Base-by-base conservation (phyloP, 2,797 vertebrate genomes). In the Leptodactylus fallax region DNA sequence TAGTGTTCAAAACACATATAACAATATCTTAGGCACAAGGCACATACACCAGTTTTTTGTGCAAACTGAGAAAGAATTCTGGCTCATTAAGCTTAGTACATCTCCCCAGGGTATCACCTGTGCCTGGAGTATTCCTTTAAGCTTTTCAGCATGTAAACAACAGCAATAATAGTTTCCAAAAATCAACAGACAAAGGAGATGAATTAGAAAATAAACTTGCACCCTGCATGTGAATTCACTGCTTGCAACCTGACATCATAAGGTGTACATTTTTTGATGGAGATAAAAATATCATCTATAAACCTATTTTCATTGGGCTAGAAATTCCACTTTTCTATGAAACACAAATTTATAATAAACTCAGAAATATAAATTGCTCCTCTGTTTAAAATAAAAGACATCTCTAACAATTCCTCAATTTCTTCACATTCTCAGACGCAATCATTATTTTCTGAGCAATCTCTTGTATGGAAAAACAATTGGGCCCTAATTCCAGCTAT, bases 371-470 rank as follows among this genome's bases (percentile, higher is more conserved):
- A 85, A 65, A 86, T 89, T 89, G 83, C 65, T 81, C 56, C 60
- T 78, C 88, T 82, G 84, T 89, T 89, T 83, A 89, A 86, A 89
- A 86, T 86, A 89, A 83, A 86, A 86, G 69, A 79, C 80, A 89
- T 86, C 67, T 83, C 80, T 86, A 79, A 89, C 85, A 89, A 86
- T 89, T 56, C 77, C 25, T 58, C 79, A 89, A 86, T 86, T 76
- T 74, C 83, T 89, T 85, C 83, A 67, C 83, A 81, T 63, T 88
- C 77, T 88, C 53, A 85, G 85, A 74, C n/a, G 85, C 84, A 83
- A 67, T 86, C 84, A 86, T 89, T 86, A 86, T 86, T 89, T 89
- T 83, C 80, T 45, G 53, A 86, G 80, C 85, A 89, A 78, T 79
- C 67, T 86, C 80, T 86, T 79, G 71, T 83, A 79, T 55, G 23